These are phyloP conservation scores for Cuculus canorus DNA, from an alignment of 2,797 vertebrate genomes.

Conservation along the genomic window DNA sequence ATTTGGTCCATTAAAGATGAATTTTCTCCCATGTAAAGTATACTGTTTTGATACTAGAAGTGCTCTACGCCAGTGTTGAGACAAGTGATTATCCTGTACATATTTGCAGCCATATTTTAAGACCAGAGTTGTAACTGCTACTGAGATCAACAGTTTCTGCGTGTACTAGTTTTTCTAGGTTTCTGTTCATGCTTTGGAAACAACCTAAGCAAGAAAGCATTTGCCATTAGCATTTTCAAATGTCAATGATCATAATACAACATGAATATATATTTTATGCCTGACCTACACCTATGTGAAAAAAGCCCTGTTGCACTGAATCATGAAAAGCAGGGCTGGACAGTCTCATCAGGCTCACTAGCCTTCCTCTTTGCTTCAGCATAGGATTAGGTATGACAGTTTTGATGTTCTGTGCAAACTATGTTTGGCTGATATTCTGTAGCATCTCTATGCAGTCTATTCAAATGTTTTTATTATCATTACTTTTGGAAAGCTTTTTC, in stretches of 20 bases:
- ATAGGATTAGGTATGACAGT: background rate
- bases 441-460: background rate
- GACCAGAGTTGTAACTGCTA: background rate
- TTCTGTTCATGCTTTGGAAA: background rate
- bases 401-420: background rate
- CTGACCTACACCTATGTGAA: background rate
- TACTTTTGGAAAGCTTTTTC: background rate
- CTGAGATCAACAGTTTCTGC: fast-evolving
- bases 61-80: background rate
- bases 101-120: background rate
- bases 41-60: background rate
- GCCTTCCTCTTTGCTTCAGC: background rate
- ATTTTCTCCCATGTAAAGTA: background rate
- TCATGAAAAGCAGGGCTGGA: background rate
- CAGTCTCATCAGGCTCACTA: background rate
- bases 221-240: background rate
- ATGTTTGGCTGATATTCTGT: fast-evolving
- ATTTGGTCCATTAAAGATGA: background rate
- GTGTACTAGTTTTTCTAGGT: background rate
- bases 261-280: background rate
- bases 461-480: background rate
- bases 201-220: background rate
- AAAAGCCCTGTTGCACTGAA: background rate
- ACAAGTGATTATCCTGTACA: fast-evolving
- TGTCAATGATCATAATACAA: background rate